These are phyloP conservation scores for Drosophila flavopinicola DNA, from an alignment of 2,888 invertebrate species.

Conservation along the genomic window DNA sequence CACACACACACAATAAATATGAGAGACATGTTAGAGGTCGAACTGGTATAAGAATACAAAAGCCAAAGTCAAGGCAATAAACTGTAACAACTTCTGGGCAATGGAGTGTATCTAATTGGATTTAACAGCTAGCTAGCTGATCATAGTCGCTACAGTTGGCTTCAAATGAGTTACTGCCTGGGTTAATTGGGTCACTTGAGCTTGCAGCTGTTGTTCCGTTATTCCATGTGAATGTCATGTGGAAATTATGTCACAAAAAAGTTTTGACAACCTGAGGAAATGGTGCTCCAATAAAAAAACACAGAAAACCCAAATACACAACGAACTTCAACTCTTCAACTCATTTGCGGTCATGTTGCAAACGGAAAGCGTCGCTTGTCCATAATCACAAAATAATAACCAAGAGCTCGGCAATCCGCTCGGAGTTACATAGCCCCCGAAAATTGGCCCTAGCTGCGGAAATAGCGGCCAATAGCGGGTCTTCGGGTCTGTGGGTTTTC, in stretches of 20 bases:
- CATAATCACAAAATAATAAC: slow-evolving; percentile 68
- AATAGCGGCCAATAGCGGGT: slow-evolving; percentile 53
- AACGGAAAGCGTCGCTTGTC: slow-evolving; percentile 58
- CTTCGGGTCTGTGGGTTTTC: slow-evolving; percentile 12
- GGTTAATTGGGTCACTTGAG: slow-evolving; percentile 47
- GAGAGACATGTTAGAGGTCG: slow-evolving; percentile 46
- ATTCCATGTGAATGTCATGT: slow-evolving; percentile 41
- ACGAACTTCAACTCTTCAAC: slow-evolving; percentile 33
- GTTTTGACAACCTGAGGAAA: slow-evolving; percentile 50
- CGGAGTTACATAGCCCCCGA: slow-evolving; percentile 33
- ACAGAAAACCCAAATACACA: slow-evolving; percentile 4
- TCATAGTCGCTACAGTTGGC: slow-evolving; percentile 4
- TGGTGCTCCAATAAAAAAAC: slow-evolving; percentile 45
- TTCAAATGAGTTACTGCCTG: slow-evolving; percentile 3
- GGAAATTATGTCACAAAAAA: slow-evolving; percentile 59
- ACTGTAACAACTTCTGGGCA: slow-evolving; percentile 53
- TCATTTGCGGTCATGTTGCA: slow-evolving; percentile 54
- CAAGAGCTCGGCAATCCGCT: slow-evolving; percentile 44
- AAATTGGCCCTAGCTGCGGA: slow-evolving; percentile 45
- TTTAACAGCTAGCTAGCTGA: slow-evolving; percentile 40
- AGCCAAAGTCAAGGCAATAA: slow-evolving; percentile 59
- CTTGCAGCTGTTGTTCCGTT: slow-evolving; percentile 44
- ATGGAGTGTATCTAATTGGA: slow-evolving; percentile 52
- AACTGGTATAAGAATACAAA: slow-evolving; percentile 38
- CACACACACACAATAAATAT: background rate